These are phyloP conservation scores for Drosophila bunnanda DNA, from an alignment of 2,888 invertebrate genomes.

Conservation along the genomic window DNA sequence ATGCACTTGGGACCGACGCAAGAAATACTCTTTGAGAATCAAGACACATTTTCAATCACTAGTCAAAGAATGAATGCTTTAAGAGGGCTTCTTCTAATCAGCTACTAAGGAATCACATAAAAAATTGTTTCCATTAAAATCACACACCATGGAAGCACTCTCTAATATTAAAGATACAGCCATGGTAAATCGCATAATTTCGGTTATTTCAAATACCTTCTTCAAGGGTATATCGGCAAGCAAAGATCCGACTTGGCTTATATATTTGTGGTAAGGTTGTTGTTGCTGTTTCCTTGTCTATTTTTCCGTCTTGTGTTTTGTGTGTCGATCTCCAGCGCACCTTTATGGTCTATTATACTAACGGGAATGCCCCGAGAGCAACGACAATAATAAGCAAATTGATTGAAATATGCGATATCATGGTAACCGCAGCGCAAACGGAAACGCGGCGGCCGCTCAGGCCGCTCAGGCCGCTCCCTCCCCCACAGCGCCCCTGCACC, in stretches of 20 bases:
- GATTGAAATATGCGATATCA: slow-evolving; percentile 81
- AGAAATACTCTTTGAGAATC: neutral
- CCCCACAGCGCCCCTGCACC: slow-evolving; percentile 3
- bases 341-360: slow-evolving; percentile 79
- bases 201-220: slow-evolving; percentile 14
- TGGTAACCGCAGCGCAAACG: slow-evolving; percentile 68
- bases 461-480: slow-evolving; percentile 9
- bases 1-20: neutral
- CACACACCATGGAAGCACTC: no score
- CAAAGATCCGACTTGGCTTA: slow-evolving; percentile 18
- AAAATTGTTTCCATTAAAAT: neutral
- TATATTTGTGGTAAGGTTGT: slow-evolving; percentile 32
- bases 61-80: no score
- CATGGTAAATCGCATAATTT: neutral
- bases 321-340: slow-evolving; percentile 64
- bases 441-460: slow-evolving; percentile 58
- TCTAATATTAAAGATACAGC: no score
- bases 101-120: neutral
- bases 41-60: no score
- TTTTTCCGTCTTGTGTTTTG: slow-evolving; percentile 42
- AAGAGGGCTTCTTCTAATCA: no score
- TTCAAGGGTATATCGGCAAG: slow-evolving; percentile 21
- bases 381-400: slow-evolving; percentile 74
- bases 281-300: slow-evolving; percentile 30
- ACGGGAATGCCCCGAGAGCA: slow-evolving; percentile 77